Percentiles rank a stretch among this genome's conserved stretches.
phyloP scores from a whole-genome alignment of 2,797 vertebrate genomes.

The Microctenopoma stevenorrisi region DNA sequence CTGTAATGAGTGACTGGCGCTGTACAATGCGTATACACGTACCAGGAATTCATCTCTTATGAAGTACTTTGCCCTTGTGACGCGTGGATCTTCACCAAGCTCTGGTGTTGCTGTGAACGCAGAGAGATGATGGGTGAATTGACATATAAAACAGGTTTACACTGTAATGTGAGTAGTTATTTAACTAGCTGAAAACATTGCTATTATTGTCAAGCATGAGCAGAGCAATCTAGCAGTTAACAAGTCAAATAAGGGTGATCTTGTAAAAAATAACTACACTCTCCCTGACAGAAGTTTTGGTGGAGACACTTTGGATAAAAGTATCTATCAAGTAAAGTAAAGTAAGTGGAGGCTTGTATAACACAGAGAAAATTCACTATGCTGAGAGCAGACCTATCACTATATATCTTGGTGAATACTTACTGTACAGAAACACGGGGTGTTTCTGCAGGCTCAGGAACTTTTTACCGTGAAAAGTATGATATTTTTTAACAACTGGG shows the following conservation, averaged over 20 bases:
- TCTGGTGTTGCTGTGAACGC: conserved; percentile 89
- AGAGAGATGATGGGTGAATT: neutral
- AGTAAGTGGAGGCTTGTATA: neutral
- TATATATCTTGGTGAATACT: neutral
- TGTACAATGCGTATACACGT: conserved; percentile 60
- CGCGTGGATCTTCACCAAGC: conserved; percentile 93
- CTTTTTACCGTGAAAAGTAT: neutral
- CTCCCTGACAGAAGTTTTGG: neutral
- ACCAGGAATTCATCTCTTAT: conserved; percentile 99
- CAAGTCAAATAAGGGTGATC: conserved; percentile 13
- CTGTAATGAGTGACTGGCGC: too few species aligned
- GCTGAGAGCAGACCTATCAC: neutral
- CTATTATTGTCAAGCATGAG: neutral
- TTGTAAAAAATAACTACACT: conserved; percentile 33
- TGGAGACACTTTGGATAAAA: too few species aligned
- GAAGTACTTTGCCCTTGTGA: conserved; percentile 99
- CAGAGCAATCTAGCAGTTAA: neutral
- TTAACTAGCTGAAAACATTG: neutral
- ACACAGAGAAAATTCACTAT: neutral
- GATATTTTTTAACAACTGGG: conserved; percentile 7
- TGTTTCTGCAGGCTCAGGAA: conserved; percentile 12
- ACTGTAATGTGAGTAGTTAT: neutral
- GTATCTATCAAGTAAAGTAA: too few species aligned
- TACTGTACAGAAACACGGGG: neutral
- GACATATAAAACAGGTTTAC: neutral